Evolutionary conservation across 2,113 vertebrate genomes (phyloP).

Genomic region (Podilymbus podiceps): DNA sequence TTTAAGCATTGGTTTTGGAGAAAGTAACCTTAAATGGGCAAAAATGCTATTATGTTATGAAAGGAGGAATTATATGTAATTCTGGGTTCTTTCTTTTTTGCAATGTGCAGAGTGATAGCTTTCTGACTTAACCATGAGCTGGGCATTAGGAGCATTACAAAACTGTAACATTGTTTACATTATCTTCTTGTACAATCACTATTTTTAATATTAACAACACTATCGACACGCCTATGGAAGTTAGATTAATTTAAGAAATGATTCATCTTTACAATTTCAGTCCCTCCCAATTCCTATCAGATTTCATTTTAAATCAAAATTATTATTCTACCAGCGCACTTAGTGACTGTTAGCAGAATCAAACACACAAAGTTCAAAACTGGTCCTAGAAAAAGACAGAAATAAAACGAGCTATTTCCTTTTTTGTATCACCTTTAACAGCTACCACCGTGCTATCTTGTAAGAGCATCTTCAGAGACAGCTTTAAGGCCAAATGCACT

Average conservation of each 20-base stretch:
- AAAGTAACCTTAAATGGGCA: neutral
- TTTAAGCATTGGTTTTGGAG: neutral
- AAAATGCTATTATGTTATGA: neutral
- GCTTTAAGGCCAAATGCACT: neutral
- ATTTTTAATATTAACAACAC: neutral
- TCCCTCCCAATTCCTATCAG: neutral
- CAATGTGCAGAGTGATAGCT: neutral
- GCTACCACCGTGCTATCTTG: neutral
- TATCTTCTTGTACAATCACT: neutral
- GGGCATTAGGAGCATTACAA: neutral
- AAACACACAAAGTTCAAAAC: neutral
- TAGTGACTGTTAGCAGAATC: neutral
- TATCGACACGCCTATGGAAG: neutral
- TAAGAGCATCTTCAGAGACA: neutral
- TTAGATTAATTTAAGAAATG: neutral
- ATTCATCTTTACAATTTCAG: neutral
- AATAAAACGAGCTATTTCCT: neutral
- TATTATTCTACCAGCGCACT: neutral
- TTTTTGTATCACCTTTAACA: neutral
- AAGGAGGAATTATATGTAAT: neutral
- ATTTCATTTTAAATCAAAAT: neutral
- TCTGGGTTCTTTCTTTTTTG: neutral
- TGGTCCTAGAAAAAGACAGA: neutral
- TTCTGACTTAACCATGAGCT: neutral
- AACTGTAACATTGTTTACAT: neutral